Base-by-base conservation (phyloP, 2,113 vertebrate species). In the Thalassarche chlororhynchos region DNA sequence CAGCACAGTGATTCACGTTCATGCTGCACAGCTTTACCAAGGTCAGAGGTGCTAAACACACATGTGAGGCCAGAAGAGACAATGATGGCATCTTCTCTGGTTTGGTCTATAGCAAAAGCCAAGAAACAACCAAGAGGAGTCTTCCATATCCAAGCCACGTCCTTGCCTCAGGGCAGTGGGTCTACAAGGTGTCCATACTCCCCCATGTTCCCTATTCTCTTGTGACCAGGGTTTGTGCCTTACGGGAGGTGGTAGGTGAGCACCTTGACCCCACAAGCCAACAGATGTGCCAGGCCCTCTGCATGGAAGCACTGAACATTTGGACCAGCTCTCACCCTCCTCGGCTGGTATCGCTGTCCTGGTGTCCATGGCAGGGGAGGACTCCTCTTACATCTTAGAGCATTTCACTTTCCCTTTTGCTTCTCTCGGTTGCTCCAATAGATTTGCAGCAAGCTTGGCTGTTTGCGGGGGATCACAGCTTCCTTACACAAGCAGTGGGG, bases 21-120 rank as follows among this genome's bases (percentile, higher is more conserved):
- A 31, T 19, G 9, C 44, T 25, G 21, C 12, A 1, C 0, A 1
- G 26, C 25, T 10, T 21, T 17, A 44, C 31, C 19, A 5, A 18
- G 40, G 38, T 15, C 74, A 69, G 55, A 47, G 52, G 32, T 25
- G 64, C 42, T 77, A 34, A 47, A 47, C 40, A 46, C 40, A 54
- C 25, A 34, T 6, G 5, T 11, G 32, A 79, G 74, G 23, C 25
- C 36, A 40, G 44, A 42, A 40, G 13, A 54, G 20, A 17, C 66
- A 10, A 12, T 9, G 21, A 20, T 65, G 74, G 12, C 34, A 36
- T 44, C 65, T 64, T 26, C 34, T 77, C 0, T 8, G 40, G 8
- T 34, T 64, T 79, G n/a, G 5, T 79, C 32, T 55, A 28, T 17
- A 49, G 74, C 10, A 55, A 71, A 71, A 74, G 14, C 32, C 65